A percentile compares a stretch with the other conserved stretches of the same genome.
These are phyloP conservation scores for Bothrops jararaca DNA, from an alignment of 2,113 vertebrate genomes.

Conservation along the genomic window DNA sequence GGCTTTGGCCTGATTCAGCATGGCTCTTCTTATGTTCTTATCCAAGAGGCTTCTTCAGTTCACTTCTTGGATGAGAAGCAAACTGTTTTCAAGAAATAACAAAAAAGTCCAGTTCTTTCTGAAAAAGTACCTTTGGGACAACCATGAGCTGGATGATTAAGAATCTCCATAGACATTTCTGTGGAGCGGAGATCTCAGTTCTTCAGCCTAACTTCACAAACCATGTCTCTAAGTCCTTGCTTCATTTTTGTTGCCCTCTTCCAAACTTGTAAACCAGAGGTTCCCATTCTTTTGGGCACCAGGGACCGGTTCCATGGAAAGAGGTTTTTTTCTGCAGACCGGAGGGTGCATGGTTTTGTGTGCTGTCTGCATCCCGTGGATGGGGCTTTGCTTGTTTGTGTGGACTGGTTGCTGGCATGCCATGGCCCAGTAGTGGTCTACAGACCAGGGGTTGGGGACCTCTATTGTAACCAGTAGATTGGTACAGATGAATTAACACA, in stretches of 20 bases:
- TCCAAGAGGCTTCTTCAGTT: not conserved
- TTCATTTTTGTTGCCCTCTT: not conserved
- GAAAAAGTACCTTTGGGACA: not conserved
- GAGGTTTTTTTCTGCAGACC: no score
- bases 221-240: not conserved
- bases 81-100: not conserved
- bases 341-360: no score
- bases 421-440: no score
- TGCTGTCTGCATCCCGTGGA: no score
- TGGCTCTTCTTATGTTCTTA: no score
- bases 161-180: not conserved
- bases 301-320: no score
- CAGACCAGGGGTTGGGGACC: no score
- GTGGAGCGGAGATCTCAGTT: not conserved
- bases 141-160: not conserved
- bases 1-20: no score
- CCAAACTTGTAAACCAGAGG: not conserved
- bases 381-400: no score
- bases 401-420: no score
- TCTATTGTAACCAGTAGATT: not conserved
- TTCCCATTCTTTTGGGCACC: no score
- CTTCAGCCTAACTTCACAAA: not conserved
- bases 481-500: not conserved
- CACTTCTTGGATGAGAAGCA: not conserved
- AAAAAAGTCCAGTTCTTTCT: not conserved